Evolutionary conservation across 2,888 invertebrate species (phyloP), one percentile per base, ranked within the genome.

Genomic region (Eurytoma adleriae): DNA sequence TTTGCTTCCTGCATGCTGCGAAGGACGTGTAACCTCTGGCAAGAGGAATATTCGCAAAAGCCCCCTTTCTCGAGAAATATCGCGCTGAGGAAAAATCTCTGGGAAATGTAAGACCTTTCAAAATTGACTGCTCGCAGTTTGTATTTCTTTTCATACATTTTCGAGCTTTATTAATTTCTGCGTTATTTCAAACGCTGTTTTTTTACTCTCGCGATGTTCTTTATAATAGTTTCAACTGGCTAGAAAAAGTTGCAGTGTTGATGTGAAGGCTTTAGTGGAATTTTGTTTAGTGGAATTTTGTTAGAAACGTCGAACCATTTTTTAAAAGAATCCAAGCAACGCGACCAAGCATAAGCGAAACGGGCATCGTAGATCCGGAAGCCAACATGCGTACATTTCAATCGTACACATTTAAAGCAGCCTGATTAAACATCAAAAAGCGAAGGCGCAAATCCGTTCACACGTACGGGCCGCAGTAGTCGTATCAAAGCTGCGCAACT

Each of bases 1-100:
- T 78, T 81, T 81, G 70, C 75, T 75, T 68, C 74, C 66, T 78
- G 75, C 78, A 72, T 50, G 78, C 76, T 81, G 78, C 68, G 71
- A 72, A 71, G 75, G 78, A 81, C 68, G 75, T 79, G 78, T 78
- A 81, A 78, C 72, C 78, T 66, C 74, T 78, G 27, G 70, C 61
- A 57, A 54, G 66, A 56, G 74, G 78, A 80, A 80, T 78, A 78
- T 81, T 81, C 78, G 69, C 64, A 16, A 78, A 78, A 80, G 77
- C 73, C 78, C 30, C 66, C 70, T 77, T 73, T 77, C 56, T 77
- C 70, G 61, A 24, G 71, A 71, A 80, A 76, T 72, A 62, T 40
- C 56, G 78, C 52, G n/a, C 24, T 4, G 50, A 24, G 20, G 61
- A 24, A 72, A 71, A 67, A 59, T 61, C 68, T 61, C n/a, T 13